Conservation (phyloP, 1,140 invertebrate genomes). For the Cotesia vestalis region DNA sequence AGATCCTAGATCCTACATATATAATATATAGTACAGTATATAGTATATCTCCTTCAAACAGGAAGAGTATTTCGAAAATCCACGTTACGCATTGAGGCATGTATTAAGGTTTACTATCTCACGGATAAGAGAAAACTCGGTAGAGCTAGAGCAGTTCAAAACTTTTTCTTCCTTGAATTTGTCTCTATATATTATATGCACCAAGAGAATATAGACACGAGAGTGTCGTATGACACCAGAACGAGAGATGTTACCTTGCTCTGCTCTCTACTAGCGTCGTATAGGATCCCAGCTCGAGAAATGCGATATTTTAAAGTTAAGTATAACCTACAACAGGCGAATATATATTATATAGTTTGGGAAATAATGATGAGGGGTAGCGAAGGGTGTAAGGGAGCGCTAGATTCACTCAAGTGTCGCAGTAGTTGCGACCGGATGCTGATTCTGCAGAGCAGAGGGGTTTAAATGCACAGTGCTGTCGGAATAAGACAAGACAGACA, state of each 20-base stretch:
- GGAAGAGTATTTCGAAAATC: constrained; percentile 29
- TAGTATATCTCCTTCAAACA: too few species aligned
- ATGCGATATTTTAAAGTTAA: constrained; percentile 26
- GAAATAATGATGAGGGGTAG: not conserved
- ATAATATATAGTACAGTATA: not conserved
- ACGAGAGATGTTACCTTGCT: not conserved
- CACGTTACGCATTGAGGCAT: constrained; percentile 23
- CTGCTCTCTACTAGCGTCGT: not conserved
- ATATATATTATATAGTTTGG: not conserved
- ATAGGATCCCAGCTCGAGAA: constrained; percentile 6
- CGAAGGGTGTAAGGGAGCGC: not conserved
- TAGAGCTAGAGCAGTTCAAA: not conserved
- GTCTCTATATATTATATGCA: not conserved
- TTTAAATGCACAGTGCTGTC: too few species aligned
- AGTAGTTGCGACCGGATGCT: not conserved
- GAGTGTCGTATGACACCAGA: constrained; percentile 23
- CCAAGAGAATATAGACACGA: not conserved
- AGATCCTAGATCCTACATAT: not conserved
- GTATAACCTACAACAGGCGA: constrained; percentile 7
- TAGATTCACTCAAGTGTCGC: not conserved
- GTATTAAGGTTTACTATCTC: constrained; percentile 3
- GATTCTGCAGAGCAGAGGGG: not conserved
- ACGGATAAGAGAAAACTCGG: not conserved
- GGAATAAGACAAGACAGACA: too few species aligned
- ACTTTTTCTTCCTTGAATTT: constrained; percentile 24